Percentiles rank a stretch among this genome's conserved stretches.
Conservation (phyloP, 2,888 invertebrate species). For the Oscheius onirici region DNA sequence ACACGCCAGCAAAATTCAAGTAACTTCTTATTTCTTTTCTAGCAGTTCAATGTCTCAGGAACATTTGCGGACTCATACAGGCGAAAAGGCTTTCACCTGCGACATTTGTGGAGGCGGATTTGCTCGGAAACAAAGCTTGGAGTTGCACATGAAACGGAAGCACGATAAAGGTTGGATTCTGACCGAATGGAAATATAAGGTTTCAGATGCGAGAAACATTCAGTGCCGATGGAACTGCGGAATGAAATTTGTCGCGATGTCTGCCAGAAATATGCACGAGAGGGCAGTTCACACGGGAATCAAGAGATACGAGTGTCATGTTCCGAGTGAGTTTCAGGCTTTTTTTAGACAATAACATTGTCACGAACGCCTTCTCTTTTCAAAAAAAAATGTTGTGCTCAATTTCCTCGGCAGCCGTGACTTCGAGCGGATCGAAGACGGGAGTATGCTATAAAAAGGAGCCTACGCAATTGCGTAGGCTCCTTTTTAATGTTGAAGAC, state of each 20-base stretch:
- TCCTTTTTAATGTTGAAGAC: too few species aligned
- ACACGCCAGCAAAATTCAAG: slow-evolving; percentile 60
- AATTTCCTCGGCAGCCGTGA: slow-evolving; percentile 8
- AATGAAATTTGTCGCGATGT: slow-evolving; percentile 47
- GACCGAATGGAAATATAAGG: background rate
- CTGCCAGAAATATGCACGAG: slow-evolving; percentile 61
- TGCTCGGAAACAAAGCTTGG: slow-evolving; percentile 46
- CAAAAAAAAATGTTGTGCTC: slow-evolving; percentile 4
- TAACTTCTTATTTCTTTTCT: too few species aligned
- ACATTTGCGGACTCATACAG: slow-evolving; percentile 59
- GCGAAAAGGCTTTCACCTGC: slow-evolving; percentile 59
- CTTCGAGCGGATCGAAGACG: slow-evolving; percentile 28
- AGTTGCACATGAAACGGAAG: slow-evolving; percentile 54
- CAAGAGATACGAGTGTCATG: slow-evolving; percentile 46
- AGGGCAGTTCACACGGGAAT: slow-evolving; percentile 54
- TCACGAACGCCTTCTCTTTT: too few species aligned
- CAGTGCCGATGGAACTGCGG: slow-evolving; percentile 57
- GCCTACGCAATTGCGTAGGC: slow-evolving; percentile 35
- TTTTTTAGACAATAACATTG: too few species aligned
- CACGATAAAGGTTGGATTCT: slow-evolving; percentile 37
- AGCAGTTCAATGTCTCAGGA: slow-evolving; percentile 37
- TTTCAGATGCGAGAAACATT: slow-evolving; percentile 46
- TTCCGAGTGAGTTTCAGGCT: slow-evolving; percentile 16
- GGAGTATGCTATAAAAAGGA: slow-evolving; percentile 25
- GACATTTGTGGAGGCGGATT: slow-evolving; percentile 48